Evolutionary conservation across 2,888 invertebrate genomes (phyloP).

Genomic region (Plagodis pulveraria): DNA sequence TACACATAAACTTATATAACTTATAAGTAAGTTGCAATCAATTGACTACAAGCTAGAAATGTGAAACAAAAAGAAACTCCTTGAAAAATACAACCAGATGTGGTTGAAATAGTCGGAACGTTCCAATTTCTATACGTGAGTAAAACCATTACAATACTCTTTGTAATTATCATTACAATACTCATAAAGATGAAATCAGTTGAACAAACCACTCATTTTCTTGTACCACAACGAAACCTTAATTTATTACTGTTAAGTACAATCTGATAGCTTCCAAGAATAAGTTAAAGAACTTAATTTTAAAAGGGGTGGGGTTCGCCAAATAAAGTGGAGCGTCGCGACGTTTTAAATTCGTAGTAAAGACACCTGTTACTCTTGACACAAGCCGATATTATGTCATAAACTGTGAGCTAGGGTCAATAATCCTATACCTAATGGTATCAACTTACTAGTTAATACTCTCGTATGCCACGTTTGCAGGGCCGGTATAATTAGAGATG

Average conservation of each 20-base stretch:
- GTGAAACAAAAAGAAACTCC: too few relatives aligned
- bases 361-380: constrained; percentile 40
- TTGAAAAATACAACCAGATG: too few relatives aligned
- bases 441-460: background rate
- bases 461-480: too few relatives aligned
- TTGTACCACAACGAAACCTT: background rate
- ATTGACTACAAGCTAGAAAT: too few relatives aligned
- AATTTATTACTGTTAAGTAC: constrained; percentile 13
- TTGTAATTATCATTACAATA: too few relatives aligned
- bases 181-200: too few relatives aligned
- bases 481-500: background rate
- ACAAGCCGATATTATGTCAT: constrained; percentile 32
- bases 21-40: too few relatives aligned
- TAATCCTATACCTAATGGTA: constrained; percentile 15
- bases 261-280: constrained; percentile 28
- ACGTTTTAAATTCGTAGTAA: constrained; percentile 38
- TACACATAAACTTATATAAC: too few relatives aligned
- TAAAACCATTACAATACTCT: too few relatives aligned
- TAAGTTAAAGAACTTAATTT: constrained; percentile 26
- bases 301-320: constrained; percentile 24
- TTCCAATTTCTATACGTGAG: too few relatives aligned
- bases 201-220: too few relatives aligned
- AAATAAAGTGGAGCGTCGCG: constrained; percentile 8
- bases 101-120: too few relatives aligned
- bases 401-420: constrained; percentile 31